Base-by-base conservation (phyloP, 2,797 vertebrate species). In the Choloepus didactylus region DNA sequence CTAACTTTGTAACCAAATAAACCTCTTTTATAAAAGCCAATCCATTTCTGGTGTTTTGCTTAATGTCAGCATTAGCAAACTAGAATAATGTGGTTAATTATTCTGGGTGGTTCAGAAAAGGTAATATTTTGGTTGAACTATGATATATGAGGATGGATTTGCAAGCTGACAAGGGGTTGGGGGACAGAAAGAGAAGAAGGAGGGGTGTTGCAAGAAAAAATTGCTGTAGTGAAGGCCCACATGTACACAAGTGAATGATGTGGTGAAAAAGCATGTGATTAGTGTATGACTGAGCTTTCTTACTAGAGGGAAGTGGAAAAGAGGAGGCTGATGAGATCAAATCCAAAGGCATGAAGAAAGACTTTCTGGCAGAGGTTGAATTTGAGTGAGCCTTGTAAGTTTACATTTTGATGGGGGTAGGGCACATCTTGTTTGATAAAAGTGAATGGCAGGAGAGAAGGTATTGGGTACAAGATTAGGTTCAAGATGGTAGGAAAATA, bases 201-300 rank as follows among this genome's bases (percentile, higher is more conserved):
- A 87, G 41, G 18, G 16, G 7, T 77, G 27, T 86, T 51, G 8
- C 0, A 59, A 86, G 29, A 29, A 67, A 59, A 76, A 81, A 44
- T 38, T 93, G n/a, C 29, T 35, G 2, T 67, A 51, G 38, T 3
- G 2, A 89, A 66, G 75, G 19, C 41, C 60, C 46, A 29, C 35
- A 10, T 93, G 41, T 77, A 11, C 62, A 15, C 29, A 87, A 56
- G 60, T 51, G 62, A 44, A 41, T 73, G 44, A 56, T 54, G 23
- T 92, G 54, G 12, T 76, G 46, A 92, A 66, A 67, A 67, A 35
- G 66, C 56, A 9, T 35, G 29, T 73, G 56, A 62, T 64, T n/a
- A 83, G 83, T 44, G 29, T 9, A 14, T 77, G 69, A 23, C 59
- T 62, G 67, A 23, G 35, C 90, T 88, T 94, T 91, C 84, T 56